These are phyloP conservation scores for Hydra vulgaris DNA, from an alignment of 30 jellyfish, hydroid and myxozoan species.

Conservation along the genomic window DNA sequence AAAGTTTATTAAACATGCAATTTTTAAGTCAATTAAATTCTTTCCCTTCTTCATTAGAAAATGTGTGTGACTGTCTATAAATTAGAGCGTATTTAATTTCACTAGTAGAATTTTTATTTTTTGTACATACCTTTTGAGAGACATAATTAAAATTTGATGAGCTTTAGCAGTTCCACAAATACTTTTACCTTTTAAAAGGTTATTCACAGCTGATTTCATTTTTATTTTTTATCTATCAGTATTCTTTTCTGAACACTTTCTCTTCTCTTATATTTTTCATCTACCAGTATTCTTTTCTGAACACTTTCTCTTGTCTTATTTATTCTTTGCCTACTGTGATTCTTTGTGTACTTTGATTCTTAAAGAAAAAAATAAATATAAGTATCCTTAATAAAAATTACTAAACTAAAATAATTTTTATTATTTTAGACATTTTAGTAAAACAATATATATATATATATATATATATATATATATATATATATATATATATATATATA, in stretches of 20 bases:
- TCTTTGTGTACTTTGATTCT: too few relatives aligned
- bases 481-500: too few relatives aligned
- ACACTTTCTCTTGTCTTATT: not conserved
- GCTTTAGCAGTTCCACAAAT: not conserved
- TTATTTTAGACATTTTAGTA: too few relatives aligned
- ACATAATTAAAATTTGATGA: not conserved
- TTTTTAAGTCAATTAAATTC: not conserved
- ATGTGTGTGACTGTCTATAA: not conserved
- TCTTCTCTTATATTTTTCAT: not conserved
- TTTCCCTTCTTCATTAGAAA: not conserved
- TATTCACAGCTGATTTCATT: not conserved
- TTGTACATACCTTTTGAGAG: not conserved
- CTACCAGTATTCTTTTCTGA: not conserved
- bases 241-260: not conserved
- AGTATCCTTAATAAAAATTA: too few relatives aligned
- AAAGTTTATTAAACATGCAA: not conserved
- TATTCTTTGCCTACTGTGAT: not conserved
- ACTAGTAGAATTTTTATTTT: not conserved
- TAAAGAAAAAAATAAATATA: not conserved
- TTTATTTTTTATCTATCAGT: not conserved
- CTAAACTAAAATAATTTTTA: too few relatives aligned
- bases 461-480: too few relatives aligned
- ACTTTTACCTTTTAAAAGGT: not conserved
- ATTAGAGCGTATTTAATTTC: not conserved
- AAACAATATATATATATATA: too few relatives aligned